These are phyloP conservation scores for Melieria omissa DNA, from an alignment of 2,888 invertebrate species.

Conservation along the genomic window DNA sequence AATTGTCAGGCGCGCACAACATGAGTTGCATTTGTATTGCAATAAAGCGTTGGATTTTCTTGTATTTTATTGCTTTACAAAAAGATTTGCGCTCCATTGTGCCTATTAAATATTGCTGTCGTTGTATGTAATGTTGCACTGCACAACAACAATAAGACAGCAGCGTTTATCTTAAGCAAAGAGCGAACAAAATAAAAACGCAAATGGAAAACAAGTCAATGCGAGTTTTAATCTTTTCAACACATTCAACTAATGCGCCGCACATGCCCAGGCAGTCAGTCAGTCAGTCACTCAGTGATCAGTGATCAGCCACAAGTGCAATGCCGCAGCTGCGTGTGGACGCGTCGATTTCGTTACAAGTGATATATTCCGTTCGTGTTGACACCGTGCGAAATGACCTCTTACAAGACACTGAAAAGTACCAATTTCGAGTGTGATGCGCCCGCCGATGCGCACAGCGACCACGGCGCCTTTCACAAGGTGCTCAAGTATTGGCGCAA, in stretches of 20 bases:
- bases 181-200: no score
- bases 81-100: no score
- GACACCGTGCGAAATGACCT: conserved; percentile 48
- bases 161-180: background rate
- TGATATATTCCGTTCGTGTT: background rate
- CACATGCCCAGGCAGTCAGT: no score
- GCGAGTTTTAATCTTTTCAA: no score
- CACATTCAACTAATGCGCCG: no score
- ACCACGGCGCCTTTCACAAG: conserved; percentile 50
- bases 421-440: conserved; percentile 31
- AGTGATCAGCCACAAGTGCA: background rate
- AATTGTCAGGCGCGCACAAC: no score
- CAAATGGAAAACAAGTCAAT: no score
- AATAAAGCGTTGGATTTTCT: no score
- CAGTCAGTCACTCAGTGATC: background rate
- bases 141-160: background rate
- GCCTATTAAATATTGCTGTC: no score
- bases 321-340: background rate
- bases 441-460: conserved; percentile 13
- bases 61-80: no score
- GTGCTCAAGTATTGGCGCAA: conserved; percentile 61
- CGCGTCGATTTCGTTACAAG: background rate
- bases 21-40: no score
- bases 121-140: no score
- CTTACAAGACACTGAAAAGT: conserved; percentile 52